A percentile compares a stretch with the other conserved stretches of the same genome.
phyloP scores from a whole-genome alignment of 2,888 invertebrate species.

The Endomychus coccineus region DNA sequence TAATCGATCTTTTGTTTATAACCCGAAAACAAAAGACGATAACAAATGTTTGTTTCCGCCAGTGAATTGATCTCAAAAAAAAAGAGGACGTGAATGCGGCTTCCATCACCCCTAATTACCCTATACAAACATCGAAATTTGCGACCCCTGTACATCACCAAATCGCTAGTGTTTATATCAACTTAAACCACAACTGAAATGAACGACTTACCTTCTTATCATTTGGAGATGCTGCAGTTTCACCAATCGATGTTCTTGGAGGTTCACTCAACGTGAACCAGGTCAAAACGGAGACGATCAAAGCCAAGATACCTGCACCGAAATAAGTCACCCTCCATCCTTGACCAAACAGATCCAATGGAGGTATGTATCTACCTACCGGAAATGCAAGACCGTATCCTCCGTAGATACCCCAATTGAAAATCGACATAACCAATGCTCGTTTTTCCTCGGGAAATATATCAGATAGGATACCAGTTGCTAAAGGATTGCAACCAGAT shows the following conservation, averaged over 20 bases:
- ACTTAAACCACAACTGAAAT: too few species aligned
- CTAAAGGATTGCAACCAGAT: slow-evolving; percentile 80
- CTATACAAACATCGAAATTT: too few species aligned
- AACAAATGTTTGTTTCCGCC: too few species aligned
- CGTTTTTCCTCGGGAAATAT: slow-evolving; percentile 74
- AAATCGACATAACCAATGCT: slow-evolving; percentile 83
- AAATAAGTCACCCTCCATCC: slow-evolving; percentile 82
- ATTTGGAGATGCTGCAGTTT: slow-evolving; percentile 39
- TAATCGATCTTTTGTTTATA: too few species aligned
- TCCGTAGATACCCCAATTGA: slow-evolving; percentile 94
- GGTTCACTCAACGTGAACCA: slow-evolving; percentile 72
- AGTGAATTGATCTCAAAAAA: too few species aligned
- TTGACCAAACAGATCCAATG: slow-evolving; percentile 64
- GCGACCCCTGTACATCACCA: too few species aligned
- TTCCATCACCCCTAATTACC: too few species aligned
- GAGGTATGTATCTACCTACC: slow-evolving; percentile 77
- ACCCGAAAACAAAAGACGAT: too few species aligned
- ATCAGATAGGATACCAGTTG: slow-evolving; percentile 76
- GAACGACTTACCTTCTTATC: slow-evolving; percentile 38
- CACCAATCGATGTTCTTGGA: slow-evolving; percentile 65
- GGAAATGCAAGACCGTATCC: slow-evolving; percentile 91
- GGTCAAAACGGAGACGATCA: slow-evolving; percentile 64
- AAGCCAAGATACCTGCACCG: slow-evolving; percentile 67
- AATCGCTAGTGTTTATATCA: too few species aligned
- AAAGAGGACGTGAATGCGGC: too few species aligned